phyloP scores from a whole-genome alignment of 2,797 vertebrate genomes.

The Mus minutoides region DNA sequence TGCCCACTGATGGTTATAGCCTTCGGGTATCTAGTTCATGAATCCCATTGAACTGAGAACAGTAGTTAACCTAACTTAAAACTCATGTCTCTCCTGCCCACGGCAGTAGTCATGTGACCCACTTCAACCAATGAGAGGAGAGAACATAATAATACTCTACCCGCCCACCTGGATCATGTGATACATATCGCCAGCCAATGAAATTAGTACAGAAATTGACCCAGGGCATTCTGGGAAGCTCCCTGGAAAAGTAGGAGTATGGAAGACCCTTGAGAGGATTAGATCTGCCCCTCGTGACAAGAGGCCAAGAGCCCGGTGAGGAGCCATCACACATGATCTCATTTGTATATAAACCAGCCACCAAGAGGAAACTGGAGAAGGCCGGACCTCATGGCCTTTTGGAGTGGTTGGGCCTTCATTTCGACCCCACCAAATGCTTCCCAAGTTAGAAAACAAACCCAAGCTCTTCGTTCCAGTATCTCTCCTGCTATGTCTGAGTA shows the following conservation, averaged over 20 bases:
- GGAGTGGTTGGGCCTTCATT: not conserved
- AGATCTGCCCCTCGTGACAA: rapidly evolving
- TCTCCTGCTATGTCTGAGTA: not conserved
- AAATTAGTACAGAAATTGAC: not conserved
- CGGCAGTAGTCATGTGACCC: not conserved
- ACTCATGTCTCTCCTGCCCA: rapidly evolving
- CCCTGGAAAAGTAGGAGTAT: too few relatives aligned
- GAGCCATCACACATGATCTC: not conserved
- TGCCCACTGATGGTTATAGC: too few relatives aligned
- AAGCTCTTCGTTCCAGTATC: not conserved
- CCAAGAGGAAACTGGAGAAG: not conserved
- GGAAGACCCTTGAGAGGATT: not conserved
- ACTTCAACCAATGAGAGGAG: not conserved
- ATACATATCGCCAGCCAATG: not conserved
- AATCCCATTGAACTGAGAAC: not conserved
- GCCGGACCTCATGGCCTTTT: not conserved
- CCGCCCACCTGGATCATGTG: not conserved
- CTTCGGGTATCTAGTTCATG: not conserved
- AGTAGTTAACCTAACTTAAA: not conserved
- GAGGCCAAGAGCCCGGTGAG: not conserved
- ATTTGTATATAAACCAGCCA: rapidly evolving
- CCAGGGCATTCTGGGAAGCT: not conserved
- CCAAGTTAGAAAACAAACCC: not conserved
- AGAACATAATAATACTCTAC: not conserved
- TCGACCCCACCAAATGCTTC: not conserved